Base-by-base conservation (phyloP, 2,888 invertebrate species). In the Hyposoter dolosus region DNA sequence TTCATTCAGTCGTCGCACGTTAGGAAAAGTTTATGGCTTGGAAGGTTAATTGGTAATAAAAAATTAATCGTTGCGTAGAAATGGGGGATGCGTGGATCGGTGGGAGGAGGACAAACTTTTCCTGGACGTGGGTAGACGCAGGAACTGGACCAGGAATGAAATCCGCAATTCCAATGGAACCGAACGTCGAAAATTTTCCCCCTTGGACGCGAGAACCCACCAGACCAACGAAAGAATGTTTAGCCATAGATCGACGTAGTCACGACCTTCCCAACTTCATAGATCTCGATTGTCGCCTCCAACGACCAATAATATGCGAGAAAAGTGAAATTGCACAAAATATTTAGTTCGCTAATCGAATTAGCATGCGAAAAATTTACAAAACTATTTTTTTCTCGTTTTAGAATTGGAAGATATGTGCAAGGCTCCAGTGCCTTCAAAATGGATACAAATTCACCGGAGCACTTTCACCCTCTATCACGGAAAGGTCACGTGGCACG, bases 191-290 rank as follows among this genome's bases (percentile, higher is more conserved):
- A 92, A 92, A 82, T 93, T 95, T 0, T 94, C 95, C 0, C 94
- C 95, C 0, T 93, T 95, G 0, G 95, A 95, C 9, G 92, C 93
- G 0, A 94, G 95, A 0, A 94, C 95, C 0, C 93, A 95, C 90
- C 0, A 86, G 90, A 83, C 87, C 89, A 17, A 88, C 87, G 5
- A 91, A 91, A 69, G 91, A 90, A 74, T 95, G 95, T 90, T 94
- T 95, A 15, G 95, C 95, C 0, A 82, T 95, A 43, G 95, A 95
- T 88, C 87, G 95, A 10, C 94, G 95, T 0, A 91, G 91, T 60
- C 95, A 95, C 88, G 95, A 95, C 90, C 93, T 91, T 28, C 95
- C 95, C 0, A 95, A 95, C n/a, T 95, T 95, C 84, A 88, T 95
- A 0, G 95, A 95, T 89, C 92, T 95, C n/a, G 95, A 95, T 0